Conservation (phyloP, 2,113 vertebrate species). For the Ammodytes dubius region DNA sequence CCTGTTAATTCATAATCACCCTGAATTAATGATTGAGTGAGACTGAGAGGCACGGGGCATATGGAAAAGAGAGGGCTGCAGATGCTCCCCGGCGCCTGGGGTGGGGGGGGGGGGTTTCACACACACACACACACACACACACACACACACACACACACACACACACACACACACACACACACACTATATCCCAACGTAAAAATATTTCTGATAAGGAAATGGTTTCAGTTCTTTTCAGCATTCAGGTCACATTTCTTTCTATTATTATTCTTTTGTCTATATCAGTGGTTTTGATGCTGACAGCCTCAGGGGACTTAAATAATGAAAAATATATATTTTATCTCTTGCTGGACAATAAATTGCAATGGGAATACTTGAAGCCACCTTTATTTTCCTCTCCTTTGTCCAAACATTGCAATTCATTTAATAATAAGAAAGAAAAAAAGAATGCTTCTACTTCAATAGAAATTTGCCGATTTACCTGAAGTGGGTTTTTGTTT, state of each 20-base stretch:
- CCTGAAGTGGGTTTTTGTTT: constrained; percentile 25
- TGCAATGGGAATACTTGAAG: constrained; percentile 33
- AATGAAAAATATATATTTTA: constrained; percentile 63
- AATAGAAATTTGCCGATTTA: constrained; percentile 22
- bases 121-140: constrained; percentile 56
- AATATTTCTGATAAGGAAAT: constrained; percentile 41
- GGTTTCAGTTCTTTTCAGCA: constrained; percentile 40
- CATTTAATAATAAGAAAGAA: not conserved
- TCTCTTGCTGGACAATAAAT: constrained; percentile 39
- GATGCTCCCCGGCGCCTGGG: constrained; percentile 71
- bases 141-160: constrained; percentile 18
- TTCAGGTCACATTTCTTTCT: constrained; percentile 25
- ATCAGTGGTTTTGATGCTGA: constrained; percentile 41
- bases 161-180: constrained; percentile 3
- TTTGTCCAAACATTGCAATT: not conserved
- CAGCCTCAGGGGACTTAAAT: constrained; percentile 47
- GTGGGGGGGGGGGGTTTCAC: constrained; percentile 48
- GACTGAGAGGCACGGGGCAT: constrained; percentile 76
- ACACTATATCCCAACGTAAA: constrained; percentile 19
- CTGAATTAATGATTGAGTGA: constrained; percentile 82
- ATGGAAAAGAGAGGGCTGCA: constrained; percentile 79
- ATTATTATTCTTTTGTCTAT: constrained; percentile 16
- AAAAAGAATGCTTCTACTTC: not conserved
- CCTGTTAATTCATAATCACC: constrained; percentile 82
- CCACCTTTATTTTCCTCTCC: not conserved